Evolutionary conservation across 2,113 vertebrate genomes (phyloP).

Genomic region (Poeciliopsis retropinna): DNA sequence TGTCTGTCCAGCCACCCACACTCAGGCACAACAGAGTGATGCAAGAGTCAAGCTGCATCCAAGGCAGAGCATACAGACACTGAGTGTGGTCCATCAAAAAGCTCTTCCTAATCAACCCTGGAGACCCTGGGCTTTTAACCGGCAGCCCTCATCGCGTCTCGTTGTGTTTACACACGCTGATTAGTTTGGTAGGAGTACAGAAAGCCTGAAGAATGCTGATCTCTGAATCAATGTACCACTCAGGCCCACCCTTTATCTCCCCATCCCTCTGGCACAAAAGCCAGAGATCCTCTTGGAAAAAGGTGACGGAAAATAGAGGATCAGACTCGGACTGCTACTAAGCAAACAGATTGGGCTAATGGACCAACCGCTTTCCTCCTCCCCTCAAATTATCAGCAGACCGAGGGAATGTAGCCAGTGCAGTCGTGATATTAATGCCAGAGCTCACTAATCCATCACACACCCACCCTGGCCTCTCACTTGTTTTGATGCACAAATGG

Average conservation of each 20-base stretch:
- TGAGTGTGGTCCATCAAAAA: constrained; percentile 73
- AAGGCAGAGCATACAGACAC: constrained; percentile 57
- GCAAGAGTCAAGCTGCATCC: constrained; percentile 21
- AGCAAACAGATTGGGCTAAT: constrained; percentile 94
- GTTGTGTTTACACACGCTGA: constrained; percentile 86
- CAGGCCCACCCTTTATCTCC: constrained; percentile 67
- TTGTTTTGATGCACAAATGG: constrained; percentile 86
- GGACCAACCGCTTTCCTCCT: constrained; percentile 88
- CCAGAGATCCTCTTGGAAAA: constrained; percentile 74
- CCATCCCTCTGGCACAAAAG: constrained; percentile 84
- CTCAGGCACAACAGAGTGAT: constrained; percentile 8
- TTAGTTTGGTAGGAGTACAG: constrained; percentile 85
- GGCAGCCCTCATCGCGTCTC: constrained; percentile 67
- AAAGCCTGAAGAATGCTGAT: constrained; percentile 81
- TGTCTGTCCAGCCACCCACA: constrained; percentile 18
- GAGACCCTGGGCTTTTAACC: constrained; percentile 76
- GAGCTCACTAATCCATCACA: constrained; percentile 90
- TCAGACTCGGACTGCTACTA: constrained; percentile 87
- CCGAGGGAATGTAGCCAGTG: constrained; percentile 87
- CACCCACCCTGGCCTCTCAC: constrained; percentile 82
- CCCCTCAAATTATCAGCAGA: constrained; percentile 93
- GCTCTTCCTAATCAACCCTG: constrained; percentile 87
- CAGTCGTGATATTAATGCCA: constrained; percentile 88
- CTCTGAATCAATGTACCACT: constrained; percentile 84
- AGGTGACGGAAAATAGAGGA: constrained; percentile 89